Percentiles rank a stretch among this genome's conserved stretches.
phyloP scores from a whole-genome alignment of 2,113 vertebrate species.

The Helogale parvula region DNA sequence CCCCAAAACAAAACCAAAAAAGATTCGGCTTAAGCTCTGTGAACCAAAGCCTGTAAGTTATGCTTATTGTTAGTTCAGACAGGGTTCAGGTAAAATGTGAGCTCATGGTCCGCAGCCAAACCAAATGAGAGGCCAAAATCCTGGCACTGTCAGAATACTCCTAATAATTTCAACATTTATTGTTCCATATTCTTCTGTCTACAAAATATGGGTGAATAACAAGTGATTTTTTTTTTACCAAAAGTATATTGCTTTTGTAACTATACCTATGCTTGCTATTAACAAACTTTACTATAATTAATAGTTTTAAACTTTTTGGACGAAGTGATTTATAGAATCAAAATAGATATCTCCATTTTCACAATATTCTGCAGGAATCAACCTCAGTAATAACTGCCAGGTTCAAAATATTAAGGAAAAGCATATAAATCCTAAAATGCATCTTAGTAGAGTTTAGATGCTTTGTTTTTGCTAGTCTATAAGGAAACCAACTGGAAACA shows the following conservation, averaged over 20 bases:
- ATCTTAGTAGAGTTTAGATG: background rate
- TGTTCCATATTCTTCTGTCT: background rate
- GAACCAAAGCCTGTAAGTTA: conserved; percentile 36
- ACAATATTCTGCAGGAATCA: background rate
- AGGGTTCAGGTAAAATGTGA: conserved; percentile 57
- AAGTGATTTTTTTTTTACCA: background rate
- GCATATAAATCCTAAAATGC: background rate
- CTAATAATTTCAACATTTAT: conserved; percentile 64
- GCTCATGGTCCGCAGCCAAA: conserved; percentile 48
- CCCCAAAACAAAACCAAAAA: background rate
- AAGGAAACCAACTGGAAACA: background rate
- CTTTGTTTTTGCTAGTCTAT: background rate
- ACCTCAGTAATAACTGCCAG: background rate
- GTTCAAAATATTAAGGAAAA: background rate
- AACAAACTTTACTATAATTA: background rate
- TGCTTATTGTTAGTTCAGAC: conserved; percentile 56
- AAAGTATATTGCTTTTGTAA: conserved; percentile 3
- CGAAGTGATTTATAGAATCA: background rate
- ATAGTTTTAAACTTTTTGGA: background rate
- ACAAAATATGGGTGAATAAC: background rate
- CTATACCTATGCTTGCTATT: background rate
- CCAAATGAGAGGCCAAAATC: conserved; percentile 49
- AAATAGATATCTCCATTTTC: background rate
- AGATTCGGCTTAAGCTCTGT: background rate
- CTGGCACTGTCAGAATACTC: conserved; percentile 46